These are phyloP conservation scores for Nebria brevicollis DNA, from an alignment of 2,888 invertebrate genomes.

Conservation along the genomic window DNA sequence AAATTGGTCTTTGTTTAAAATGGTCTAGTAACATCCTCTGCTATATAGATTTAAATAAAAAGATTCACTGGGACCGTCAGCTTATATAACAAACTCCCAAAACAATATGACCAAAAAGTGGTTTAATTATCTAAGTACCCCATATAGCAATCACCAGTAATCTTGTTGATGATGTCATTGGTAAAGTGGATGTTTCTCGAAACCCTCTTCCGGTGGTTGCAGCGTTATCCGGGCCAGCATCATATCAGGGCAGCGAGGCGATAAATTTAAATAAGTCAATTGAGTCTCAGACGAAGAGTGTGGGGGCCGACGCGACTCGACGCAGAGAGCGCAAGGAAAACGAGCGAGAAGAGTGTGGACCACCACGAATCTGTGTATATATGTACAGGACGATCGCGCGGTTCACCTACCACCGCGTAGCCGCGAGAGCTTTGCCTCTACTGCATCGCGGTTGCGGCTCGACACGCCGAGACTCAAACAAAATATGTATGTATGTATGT, in stretches of 20 bases:
- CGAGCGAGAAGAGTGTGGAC: neutral
- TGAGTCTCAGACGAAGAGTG: slow-evolving; percentile 1
- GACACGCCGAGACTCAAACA: neutral
- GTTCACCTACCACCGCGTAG: neutral
- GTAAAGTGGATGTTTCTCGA: neutral
- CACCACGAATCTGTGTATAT: neutral
- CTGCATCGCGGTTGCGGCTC: neutral
- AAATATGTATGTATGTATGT: neutral
- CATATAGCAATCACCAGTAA: neutral
- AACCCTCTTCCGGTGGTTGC: slow-evolving; percentile 16
- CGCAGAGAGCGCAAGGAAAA: neutral
- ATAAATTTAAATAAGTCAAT: slow-evolving; percentile 46
- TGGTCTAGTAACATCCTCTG: too few species aligned
- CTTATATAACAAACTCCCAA: too few species aligned
- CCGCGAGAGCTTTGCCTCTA: neutral
- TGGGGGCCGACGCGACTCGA: neutral
- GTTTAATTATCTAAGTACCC: neutral
- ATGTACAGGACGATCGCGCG: slow-evolving; percentile 2
- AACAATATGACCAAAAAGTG: slow-evolving; percentile 13
- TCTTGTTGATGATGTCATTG: neutral
- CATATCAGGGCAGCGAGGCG: slow-evolving; percentile 23
- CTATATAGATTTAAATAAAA: too few species aligned
- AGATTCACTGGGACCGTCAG: too few species aligned
- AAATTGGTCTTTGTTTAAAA: too few species aligned
- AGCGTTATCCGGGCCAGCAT: slow-evolving; percentile 10